Conservation (phyloP, 2,888 invertebrate species). For the Anticlea derivata region DNA sequence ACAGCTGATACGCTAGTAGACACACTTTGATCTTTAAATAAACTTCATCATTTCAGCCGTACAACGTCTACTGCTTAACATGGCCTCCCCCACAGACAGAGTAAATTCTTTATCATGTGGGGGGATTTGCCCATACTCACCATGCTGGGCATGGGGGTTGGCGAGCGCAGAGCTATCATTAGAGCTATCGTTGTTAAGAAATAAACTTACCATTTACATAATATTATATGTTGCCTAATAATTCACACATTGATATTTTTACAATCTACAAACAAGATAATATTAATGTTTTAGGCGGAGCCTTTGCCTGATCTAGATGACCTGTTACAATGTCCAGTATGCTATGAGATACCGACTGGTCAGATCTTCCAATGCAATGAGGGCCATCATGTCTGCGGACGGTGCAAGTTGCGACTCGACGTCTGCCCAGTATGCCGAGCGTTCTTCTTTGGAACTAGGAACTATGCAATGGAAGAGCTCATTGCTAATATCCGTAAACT, state of each 20-base stretch:
- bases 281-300: constrained; percentile 56
- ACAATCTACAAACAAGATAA: not conserved
- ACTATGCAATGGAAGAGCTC: constrained; percentile 82
- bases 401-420: constrained; percentile 72
- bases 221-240: too few relatives aligned
- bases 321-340: constrained; percentile 83
- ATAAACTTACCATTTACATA: too few relatives aligned
- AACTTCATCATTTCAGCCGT: too few relatives aligned
- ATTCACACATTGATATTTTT: not conserved
- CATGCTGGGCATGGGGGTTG: too few relatives aligned
- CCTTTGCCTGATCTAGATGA: constrained; percentile 78
- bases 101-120: too few relatives aligned
- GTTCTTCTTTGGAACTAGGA: constrained; percentile 78
- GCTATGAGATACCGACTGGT: constrained; percentile 76
- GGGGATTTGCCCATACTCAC: too few relatives aligned
- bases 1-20: too few relatives aligned
- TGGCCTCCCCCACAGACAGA: too few relatives aligned
- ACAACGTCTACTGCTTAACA: too few relatives aligned
- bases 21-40: too few relatives aligned
- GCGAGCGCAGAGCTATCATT: too few relatives aligned
- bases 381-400: constrained; percentile 83
- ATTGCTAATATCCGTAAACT: constrained; percentile 75
- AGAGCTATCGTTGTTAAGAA: too few relatives aligned
- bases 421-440: constrained; percentile 81
- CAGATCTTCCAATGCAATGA: constrained; percentile 81